These are phyloP conservation scores for Forbesichthys agassizii DNA, from an alignment of 2,113 vertebrate genomes.

Conservation along the genomic window DNA sequence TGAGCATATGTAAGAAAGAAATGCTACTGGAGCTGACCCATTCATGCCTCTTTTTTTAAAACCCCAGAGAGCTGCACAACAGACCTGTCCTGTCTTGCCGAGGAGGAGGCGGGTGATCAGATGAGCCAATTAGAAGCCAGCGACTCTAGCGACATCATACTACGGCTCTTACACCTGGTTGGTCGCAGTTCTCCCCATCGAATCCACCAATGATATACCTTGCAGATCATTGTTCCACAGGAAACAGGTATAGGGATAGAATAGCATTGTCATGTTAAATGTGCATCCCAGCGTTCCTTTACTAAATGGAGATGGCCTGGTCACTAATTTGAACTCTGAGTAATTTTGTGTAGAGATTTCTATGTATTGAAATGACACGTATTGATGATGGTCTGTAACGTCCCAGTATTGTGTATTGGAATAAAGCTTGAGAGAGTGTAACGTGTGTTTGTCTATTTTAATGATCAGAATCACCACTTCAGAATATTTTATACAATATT, in stretches of 20 bases:
- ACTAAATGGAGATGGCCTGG: conserved; percentile 4
- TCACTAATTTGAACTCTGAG: conserved; percentile 4
- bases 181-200: conserved; percentile 60
- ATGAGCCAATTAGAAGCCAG: conserved; percentile 49
- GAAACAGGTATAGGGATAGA: conserved; percentile 7
- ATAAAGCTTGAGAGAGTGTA: conserved; percentile 66
- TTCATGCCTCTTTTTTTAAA: background rate
- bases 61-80: conserved; percentile 64
- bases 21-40: background rate
- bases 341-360: conserved; percentile 60
- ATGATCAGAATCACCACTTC: background rate
- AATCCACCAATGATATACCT: conserved; percentile 62
- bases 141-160: conserved; percentile 65
- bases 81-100: conserved; percentile 66
- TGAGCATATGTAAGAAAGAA: background rate
- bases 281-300: background rate
- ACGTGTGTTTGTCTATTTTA: background rate
- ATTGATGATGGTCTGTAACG: conserved; percentile 33
- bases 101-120: conserved; percentile 63
- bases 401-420: conserved; percentile 62
- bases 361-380: conserved; percentile 47
- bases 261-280: conserved; percentile 34
- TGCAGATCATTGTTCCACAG: background rate
- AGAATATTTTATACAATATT: background rate
- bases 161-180: conserved; percentile 67